These are phyloP conservation scores for Drosophila kambysellisi DNA, from an alignment of 2,888 invertebrate genomes.

Conservation along the genomic window DNA sequence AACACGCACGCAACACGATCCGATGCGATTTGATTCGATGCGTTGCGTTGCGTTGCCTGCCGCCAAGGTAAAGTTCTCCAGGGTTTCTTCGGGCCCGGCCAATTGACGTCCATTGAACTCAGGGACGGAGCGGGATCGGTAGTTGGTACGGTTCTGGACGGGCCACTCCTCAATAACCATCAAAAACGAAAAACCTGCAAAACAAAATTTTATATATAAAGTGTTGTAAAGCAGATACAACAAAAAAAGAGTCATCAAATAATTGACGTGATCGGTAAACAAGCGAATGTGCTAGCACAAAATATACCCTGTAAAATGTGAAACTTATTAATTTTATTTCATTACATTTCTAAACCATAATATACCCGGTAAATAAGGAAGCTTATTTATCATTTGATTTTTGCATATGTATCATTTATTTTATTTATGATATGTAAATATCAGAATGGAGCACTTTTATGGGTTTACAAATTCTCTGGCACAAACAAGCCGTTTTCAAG, in stretches of 20 bases:
- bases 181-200: slow-evolving; percentile 10
- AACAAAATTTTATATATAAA: slow-evolving; percentile 6
- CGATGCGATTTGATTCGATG: neutral
- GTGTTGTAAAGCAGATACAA: slow-evolving; percentile 6
- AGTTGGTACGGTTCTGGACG: slow-evolving; percentile 8
- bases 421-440: too few species aligned
- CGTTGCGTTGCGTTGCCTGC: slow-evolving; percentile 2
- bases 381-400: neutral
- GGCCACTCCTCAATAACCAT: slow-evolving; percentile 62
- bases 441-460: too few species aligned
- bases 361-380: neutral
- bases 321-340: neutral
- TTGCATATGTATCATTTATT: neutral
- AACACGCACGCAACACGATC: slow-evolving; percentile 32
- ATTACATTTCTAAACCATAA: neutral
- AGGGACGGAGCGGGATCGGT: neutral
- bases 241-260: slow-evolving; percentile 37
- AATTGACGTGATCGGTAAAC: slow-evolving; percentile 10
- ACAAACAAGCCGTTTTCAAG: neutral
- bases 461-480: neutral
- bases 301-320: slow-evolving; percentile 28
- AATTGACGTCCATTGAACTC: slow-evolving; percentile 66
- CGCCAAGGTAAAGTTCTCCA: slow-evolving; percentile 43
- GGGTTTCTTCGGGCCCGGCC: slow-evolving; percentile 30
- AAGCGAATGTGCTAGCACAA: neutral